Evolutionary conservation across 2,888 invertebrate genomes (phyloP).

Genomic region (Cheilosia vulpina): DNA sequence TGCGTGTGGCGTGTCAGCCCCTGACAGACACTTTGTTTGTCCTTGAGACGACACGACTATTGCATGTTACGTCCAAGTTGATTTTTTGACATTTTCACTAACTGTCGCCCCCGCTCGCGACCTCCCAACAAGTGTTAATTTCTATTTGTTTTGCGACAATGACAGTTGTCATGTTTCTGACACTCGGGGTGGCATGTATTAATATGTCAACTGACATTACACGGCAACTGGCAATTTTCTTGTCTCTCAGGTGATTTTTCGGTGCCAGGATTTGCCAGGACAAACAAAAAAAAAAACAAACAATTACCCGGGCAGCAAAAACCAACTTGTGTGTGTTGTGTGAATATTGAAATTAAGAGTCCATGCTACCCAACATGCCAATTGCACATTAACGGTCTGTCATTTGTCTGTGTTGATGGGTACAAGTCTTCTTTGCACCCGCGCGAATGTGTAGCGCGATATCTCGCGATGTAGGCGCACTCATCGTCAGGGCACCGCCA

Average conservation of each 20-base stretch:
- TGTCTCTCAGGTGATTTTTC: constrained; percentile 62
- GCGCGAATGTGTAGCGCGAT: constrained; percentile 20
- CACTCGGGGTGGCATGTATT: constrained; percentile 68
- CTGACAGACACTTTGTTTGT: constrained; percentile 46
- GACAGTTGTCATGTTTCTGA: constrained; percentile 74
- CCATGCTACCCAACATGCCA: constrained; percentile 80
- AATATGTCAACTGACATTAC: constrained; percentile 71
- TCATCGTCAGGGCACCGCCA: background rate
- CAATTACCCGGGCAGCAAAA: constrained; percentile 6
- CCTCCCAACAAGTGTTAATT: constrained; percentile 61
- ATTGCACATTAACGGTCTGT: constrained; percentile 80
- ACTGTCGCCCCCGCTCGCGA: background rate
- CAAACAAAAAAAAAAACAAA: constrained; percentile 10
- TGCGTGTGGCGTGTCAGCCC: constrained; percentile 17
- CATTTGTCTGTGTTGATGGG: constrained; percentile 36
- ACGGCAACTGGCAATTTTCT: constrained; percentile 71
- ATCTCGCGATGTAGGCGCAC: background rate
- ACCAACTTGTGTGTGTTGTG: constrained; percentile 11
- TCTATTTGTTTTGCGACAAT: constrained; percentile 67
- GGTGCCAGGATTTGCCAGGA: constrained; percentile 61
- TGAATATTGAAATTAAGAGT: constrained; percentile 52
- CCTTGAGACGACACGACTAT: constrained; percentile 60
- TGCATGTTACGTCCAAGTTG: constrained; percentile 62
- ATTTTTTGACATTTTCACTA: constrained; percentile 30
- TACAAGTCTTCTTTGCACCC: constrained; percentile 16